phyloP scores from a whole-genome alignment of 2,797 vertebrate genomes.

The Poliocrania exsul region DNA sequence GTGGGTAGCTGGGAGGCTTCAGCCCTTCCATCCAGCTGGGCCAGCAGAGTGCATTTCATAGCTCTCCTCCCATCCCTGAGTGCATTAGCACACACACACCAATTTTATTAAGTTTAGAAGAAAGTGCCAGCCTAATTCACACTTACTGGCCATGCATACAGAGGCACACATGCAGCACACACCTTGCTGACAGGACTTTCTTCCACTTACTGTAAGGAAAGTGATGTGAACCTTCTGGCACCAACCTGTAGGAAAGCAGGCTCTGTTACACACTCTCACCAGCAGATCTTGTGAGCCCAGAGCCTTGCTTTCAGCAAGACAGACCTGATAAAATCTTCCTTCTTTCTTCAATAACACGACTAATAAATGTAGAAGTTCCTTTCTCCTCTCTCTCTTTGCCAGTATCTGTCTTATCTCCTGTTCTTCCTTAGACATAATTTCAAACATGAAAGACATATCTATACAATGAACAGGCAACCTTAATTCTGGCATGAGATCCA shows the following conservation, averaged over 20 bases:
- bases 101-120: background rate
- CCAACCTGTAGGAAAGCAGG: background rate
- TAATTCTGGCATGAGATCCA: slow-evolving; percentile 44
- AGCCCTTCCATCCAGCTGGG: background rate
- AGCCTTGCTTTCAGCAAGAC: slow-evolving; percentile 49
- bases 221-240: background rate
- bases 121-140: background rate
- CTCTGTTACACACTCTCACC: background rate
- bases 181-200: background rate
- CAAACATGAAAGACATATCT: slow-evolving; percentile 51
- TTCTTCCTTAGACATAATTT: slow-evolving; percentile 47
- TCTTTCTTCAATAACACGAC: slow-evolving; percentile 55
- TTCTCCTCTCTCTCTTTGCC: slow-evolving; percentile 36
- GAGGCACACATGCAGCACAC: background rate
- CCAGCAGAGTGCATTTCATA: rapidly evolving
- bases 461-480: slow-evolving; percentile 9
- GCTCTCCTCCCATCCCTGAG: background rate
- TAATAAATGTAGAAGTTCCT: slow-evolving; percentile 60
- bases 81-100: background rate
- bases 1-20: background rate
- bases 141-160: background rate
- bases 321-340: slow-evolving; percentile 48
- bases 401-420: slow-evolving; percentile 16
- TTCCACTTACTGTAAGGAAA: background rate
- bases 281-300: slow-evolving; percentile 23